phyloP scores from a whole-genome alignment of 1,140 invertebrate genomes.

The Leptinotarsa undecemlineata region DNA sequence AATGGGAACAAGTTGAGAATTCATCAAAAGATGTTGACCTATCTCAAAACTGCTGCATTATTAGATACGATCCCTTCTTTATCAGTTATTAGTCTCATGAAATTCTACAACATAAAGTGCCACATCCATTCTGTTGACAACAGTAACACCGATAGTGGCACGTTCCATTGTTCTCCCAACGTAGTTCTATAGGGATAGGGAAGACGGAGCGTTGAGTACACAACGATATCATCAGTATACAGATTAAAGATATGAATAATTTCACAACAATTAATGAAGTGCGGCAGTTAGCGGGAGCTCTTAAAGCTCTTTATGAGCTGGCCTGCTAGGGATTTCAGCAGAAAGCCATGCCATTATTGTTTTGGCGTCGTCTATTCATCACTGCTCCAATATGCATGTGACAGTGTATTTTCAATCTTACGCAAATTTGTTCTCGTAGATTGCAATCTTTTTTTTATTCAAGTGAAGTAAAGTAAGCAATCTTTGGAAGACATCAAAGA shows the following conservation, averaged over 20 bases:
- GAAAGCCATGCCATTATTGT: slow-evolving; percentile 47
- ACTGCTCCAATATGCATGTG: slow-evolving; percentile 48
- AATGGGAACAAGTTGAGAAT: no score
- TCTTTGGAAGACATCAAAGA: no score
- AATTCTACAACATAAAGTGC: background rate
- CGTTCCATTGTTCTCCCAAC: slow-evolving; percentile 1
- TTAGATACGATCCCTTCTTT: background rate
- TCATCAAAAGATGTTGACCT: no score
- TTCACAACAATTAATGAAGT: slow-evolving; percentile 54
- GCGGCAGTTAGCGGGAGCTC: slow-evolving; percentile 48
- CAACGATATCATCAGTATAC: slow-evolving; percentile 52
- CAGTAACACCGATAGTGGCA: slow-evolving; percentile 7
- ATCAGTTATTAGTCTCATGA: background rate
- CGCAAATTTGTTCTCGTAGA: slow-evolving; percentile 49
- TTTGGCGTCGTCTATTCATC: slow-evolving; percentile 48
- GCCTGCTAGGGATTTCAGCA: slow-evolving; percentile 37
- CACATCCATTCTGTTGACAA: background rate
- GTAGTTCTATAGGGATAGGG: background rate
- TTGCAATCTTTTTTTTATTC: slow-evolving; percentile 45
- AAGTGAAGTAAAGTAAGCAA: no score
- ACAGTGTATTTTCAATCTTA: slow-evolving; percentile 46
- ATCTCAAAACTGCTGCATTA: no score
- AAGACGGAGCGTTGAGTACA: slow-evolving; percentile 39
- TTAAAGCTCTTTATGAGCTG: slow-evolving; percentile 49
- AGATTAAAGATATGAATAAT: slow-evolving; percentile 55